These are phyloP conservation scores for Lepilemur ruficaudatus DNA, from an alignment of 2,797 vertebrate genomes.

Conservation along the genomic window DNA sequence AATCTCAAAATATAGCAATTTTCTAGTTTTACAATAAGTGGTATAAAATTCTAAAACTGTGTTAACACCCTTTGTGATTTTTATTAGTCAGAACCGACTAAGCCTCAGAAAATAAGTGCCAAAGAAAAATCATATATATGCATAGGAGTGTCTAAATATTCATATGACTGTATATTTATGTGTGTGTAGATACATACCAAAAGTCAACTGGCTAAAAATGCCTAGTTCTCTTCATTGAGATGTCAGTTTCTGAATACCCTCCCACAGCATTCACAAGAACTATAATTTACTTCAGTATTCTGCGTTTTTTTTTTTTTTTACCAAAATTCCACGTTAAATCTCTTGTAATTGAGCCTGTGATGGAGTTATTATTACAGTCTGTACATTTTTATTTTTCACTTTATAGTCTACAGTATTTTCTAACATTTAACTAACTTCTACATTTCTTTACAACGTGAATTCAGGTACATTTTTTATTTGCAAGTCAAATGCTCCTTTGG, in stretches of 20 bases:
- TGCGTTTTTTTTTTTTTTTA: neutral
- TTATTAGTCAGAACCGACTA: slow-evolving; percentile 45
- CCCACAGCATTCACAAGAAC: slow-evolving; percentile 1
- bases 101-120: neutral
- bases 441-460: slow-evolving; percentile 24
- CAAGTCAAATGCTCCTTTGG: slow-evolving; percentile 65
- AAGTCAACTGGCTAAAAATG: slow-evolving; percentile 53
- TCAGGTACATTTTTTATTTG: slow-evolving; percentile 53
- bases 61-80: slow-evolving; percentile 3
- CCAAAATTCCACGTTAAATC: neutral
- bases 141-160: neutral
- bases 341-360: neutral
- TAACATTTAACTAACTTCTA: slow-evolving; percentile 26
- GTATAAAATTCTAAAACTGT: slow-evolving; percentile 42
- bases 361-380: neutral
- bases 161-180: accelerated
- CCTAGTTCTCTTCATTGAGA: slow-evolving; percentile 76
- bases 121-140: slow-evolving; percentile 43
- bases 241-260: slow-evolving; percentile 76
- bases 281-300: neutral
- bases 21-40: slow-evolving; percentile 55
- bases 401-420: slow-evolving; percentile 30
- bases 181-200: neutral
- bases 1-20: slow-evolving; percentile 15
- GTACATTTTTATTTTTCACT: slow-evolving; percentile 6